Conservation (phyloP, 2,888 invertebrate genomes). For the Poecilobothrus nobilitatus region DNA sequence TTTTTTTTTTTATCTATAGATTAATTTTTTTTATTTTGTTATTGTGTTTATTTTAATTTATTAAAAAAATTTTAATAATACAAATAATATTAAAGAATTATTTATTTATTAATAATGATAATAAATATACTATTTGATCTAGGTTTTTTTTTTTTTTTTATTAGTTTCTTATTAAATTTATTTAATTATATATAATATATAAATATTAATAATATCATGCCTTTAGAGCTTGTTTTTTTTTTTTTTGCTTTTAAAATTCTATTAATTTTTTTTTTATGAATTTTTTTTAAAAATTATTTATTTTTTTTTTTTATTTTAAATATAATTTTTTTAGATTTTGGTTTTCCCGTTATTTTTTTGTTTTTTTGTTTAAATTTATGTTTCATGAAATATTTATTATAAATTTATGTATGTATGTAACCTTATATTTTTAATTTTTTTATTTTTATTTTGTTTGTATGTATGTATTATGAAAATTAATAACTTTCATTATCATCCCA, state of each 20-base stretch:
- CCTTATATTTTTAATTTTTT: no score
- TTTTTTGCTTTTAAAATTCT: neutral
- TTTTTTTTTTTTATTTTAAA: neutral
- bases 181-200: neutral
- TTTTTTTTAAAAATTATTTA: no score
- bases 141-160: neutral
- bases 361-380: neutral
- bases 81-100: no score
- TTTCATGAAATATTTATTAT: neutral
- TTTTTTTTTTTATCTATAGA: no score
- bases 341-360: no score
- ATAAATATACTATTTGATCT: neutral
- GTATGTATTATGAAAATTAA: slow-evolving; percentile 21
- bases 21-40: no score
- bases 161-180: neutral
- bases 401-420: no score
- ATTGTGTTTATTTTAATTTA: no score
- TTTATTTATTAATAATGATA: no score
- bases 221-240: neutral
- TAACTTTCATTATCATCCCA: slow-evolving; percentile 45
- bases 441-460: neutral
- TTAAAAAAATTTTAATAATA: no score
- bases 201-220: slow-evolving; percentile 1
- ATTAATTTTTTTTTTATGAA: no score
- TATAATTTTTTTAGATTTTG: neutral